These are phyloP conservation scores for Metaphire vulgaris DNA, from an alignment of 1,140 invertebrate species.

Conservation along the genomic window DNA sequence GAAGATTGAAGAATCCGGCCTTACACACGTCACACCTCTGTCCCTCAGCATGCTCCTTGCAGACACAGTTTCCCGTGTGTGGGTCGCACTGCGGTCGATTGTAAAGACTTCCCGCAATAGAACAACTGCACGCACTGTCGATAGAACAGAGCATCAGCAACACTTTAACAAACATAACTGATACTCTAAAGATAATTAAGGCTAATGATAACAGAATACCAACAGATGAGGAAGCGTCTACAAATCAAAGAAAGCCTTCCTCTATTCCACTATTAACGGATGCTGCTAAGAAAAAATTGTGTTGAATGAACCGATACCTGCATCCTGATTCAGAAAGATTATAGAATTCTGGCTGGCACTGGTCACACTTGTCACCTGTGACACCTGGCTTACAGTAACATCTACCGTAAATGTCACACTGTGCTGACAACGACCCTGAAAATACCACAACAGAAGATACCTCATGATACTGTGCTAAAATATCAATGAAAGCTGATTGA, in stretches of 20 bases:
- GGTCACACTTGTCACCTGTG: conserved; percentile 54
- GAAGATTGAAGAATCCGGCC: conserved; percentile 89
- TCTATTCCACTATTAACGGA: no score
- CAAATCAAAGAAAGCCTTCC: no score
- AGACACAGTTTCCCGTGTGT: conserved; percentile 75
- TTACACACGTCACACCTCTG: conserved; percentile 84
- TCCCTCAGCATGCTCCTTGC: conserved; percentile 80
- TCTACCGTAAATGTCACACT: conserved; percentile 76
- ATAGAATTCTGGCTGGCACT: conserved; percentile 69
- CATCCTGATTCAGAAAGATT: conserved; percentile 69
- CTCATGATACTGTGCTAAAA: no score
- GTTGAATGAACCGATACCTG: conserved; percentile 62
- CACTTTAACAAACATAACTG: no score
- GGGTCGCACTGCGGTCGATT: conserved; percentile 73
- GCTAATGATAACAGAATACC: no score
- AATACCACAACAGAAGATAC: conserved; percentile 22
- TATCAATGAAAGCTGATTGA: no score
- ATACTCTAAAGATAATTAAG: no score
- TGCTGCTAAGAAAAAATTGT: no score
- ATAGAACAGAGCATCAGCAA: no score
- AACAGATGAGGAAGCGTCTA: no score
- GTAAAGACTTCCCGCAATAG: conserved; percentile 68
- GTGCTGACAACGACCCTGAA: conserved; percentile 74
- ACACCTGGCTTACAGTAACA: conserved; percentile 57
- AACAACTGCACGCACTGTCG: conserved; percentile 81